Percentiles rank a stretch among this genome's conserved stretches.
Evolutionary conservation across 1,140 invertebrate genomes (phyloP).

Genomic region (Oppia nitens): DNA sequence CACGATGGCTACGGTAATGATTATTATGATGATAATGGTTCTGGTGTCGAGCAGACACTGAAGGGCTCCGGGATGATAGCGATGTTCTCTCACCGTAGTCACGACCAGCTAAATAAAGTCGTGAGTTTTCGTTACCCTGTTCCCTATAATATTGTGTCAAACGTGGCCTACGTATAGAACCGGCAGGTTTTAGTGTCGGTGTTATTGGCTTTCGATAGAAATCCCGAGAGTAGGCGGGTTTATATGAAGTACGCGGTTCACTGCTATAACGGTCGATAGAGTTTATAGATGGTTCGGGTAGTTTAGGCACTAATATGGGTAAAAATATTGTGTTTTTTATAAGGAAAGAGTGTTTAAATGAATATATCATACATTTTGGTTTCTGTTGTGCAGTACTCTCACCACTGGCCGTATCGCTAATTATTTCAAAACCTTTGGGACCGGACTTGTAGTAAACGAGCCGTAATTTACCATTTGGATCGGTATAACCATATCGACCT

Average conservation of each 20-base stretch:
- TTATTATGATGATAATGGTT: too few relatives aligned
- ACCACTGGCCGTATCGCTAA: conserved; percentile 7
- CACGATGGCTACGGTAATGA: background rate
- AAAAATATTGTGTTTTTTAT: too few relatives aligned
- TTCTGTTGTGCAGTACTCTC: too few relatives aligned
- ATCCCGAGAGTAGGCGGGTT: too few relatives aligned
- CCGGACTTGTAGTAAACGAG: conserved; percentile 78
- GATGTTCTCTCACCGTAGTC: background rate
- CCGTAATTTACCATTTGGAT: conserved; percentile 66
- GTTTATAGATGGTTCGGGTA: background rate
- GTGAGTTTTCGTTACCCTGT: background rate
- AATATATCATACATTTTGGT: too few relatives aligned
- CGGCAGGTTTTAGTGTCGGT: background rate
- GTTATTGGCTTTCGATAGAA: background rate
- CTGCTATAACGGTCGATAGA: background rate
- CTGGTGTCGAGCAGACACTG: too few relatives aligned
- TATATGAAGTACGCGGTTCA: background rate
- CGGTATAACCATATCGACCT: conserved; percentile 73
- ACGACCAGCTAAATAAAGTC: background rate
- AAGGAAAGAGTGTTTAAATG: too few relatives aligned
- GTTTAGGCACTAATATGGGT: background rate
- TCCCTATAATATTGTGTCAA: background rate
- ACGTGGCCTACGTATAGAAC: background rate
- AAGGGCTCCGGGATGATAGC: too few relatives aligned
- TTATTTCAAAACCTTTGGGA: conserved; percentile 26